Conservation (phyloP, 2,888 invertebrate species). For the Lysandra bellargus region DNA sequence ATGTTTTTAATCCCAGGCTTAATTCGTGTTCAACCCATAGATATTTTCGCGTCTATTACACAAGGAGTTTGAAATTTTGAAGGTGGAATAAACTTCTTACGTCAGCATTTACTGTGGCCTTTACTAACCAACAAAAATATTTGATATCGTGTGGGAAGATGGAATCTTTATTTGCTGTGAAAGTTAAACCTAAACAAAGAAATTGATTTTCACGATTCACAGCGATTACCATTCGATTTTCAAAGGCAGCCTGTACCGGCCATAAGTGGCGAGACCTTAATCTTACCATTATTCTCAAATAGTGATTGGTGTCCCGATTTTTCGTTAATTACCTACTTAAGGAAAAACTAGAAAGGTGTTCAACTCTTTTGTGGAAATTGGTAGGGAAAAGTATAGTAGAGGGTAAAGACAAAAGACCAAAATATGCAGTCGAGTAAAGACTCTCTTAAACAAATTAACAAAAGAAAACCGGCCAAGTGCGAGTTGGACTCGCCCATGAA, state of each 20-base stretch:
- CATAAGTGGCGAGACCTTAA: neutral
- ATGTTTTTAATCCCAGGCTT: too few relatives aligned
- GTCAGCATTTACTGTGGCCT: neutral
- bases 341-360: too few relatives aligned
- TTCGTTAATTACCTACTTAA: neutral
- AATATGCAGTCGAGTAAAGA: neutral
- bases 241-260: neutral
- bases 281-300: neutral
- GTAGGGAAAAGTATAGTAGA: neutral
- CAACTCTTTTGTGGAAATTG: too few relatives aligned
- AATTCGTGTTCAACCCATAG: too few relatives aligned
- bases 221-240: constrained; percentile 14
- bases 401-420: neutral
- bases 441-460: neutral
- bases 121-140: neutral
- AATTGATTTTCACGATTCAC: neutral
- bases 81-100: neutral
- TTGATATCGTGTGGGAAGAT: constrained; percentile 36
- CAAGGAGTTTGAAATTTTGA: too few relatives aligned
- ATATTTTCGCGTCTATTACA: too few relatives aligned
- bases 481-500: too few relatives aligned
- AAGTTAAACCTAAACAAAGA: constrained; percentile 17
- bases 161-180: neutral
- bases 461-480: neutral
- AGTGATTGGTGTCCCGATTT: neutral